Evolutionary conservation across 2,888 invertebrate species (phyloP), one percentile per base, ranked within the genome.

Genomic region (Ichneumoninae sp.): DNA sequence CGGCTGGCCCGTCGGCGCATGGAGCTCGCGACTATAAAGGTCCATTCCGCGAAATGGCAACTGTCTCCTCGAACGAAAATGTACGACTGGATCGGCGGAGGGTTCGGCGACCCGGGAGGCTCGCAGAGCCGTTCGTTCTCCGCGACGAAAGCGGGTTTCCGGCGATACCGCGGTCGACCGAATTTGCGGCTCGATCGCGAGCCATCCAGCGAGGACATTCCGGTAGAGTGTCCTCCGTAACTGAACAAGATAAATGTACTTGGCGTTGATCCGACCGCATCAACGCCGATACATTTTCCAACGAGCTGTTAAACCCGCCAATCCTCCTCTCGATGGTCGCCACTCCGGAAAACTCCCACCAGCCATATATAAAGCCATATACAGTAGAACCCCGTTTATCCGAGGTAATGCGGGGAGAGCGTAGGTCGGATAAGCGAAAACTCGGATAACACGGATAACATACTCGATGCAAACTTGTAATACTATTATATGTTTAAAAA

Each of bases 261-360:
- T 57, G 74, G 73, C 78, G 70, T 73, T 75, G 74, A 80, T 73
- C 66, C 80, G 66, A 80, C 80, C 80, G 73, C 80, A 66, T 77
- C 71, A 60, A 81, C 60, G 57, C 26, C 80, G 82, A 84, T 80
- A 77, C 74, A 74, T 83, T 83, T 83, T 81, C 44, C 57, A 82
- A 78, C 73, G 77, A 80, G 76, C 71, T 70, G 60, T 22, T 54
- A 8, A 54, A 54, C 7, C 54, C 40, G 36, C 19, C 71, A 22
- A 54, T 22, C 1, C 22, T 54, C 54, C 54, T 54, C 54, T 54
- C 22, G 22, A 54, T 54, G 19, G 54, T 54, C 54, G 54, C 7
- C 10, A 19, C 54, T 54, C 54, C 54, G 54, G 3, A 22, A 22
- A 22, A 54, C 1, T 8, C 54, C 7, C 8, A 8, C 19, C 16